A percentile compares a stretch with the other conserved stretches of the same genome.
These are phyloP conservation scores for Chelonus insularis DNA, from an alignment of 1,140 invertebrate genomes.

Conservation along the genomic window DNA sequence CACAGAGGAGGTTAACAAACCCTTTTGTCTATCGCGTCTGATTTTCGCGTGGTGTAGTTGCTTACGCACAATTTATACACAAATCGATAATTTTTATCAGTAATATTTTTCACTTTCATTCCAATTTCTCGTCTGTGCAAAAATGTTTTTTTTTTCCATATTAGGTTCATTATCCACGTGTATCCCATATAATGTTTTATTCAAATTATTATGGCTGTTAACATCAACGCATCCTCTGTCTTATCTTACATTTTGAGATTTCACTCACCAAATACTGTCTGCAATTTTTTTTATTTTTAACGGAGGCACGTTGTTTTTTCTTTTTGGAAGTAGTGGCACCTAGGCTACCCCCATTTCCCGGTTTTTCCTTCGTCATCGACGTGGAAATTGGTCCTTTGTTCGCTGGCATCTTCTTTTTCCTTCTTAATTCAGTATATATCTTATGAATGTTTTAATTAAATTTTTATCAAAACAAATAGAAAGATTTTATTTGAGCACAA, in stretches of 20 bases:
- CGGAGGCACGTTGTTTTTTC: slow-evolving; percentile 41
- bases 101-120: no score
- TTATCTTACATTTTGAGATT: slow-evolving; percentile 21
- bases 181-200: neutral
- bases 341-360: slow-evolving; percentile 33
- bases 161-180: neutral
- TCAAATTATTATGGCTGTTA: slow-evolving; percentile 6
- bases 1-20: slow-evolving; percentile 32
- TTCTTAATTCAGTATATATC: neutral
- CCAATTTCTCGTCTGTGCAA: no score
- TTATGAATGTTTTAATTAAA: neutral
- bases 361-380: slow-evolving; percentile 44
- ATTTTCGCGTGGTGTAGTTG: neutral
- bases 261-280: slow-evolving; percentile 49
- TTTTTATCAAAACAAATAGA: neutral
- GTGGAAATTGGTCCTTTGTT: slow-evolving; percentile 44
- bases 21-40: slow-evolving; percentile 18
- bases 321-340: slow-evolving; percentile 34
- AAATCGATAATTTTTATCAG: slow-evolving; percentile 2
- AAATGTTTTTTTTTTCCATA: no score
- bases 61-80: slow-evolving; percentile 9
- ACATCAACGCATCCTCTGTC: neutral
- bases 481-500: neutral
- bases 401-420: slow-evolving; percentile 41
- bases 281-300: slow-evolving; percentile 51